Evolutionary conservation across 1,140 invertebrate species (phyloP).

Genomic region (Drosophila mojavensis): DNA sequence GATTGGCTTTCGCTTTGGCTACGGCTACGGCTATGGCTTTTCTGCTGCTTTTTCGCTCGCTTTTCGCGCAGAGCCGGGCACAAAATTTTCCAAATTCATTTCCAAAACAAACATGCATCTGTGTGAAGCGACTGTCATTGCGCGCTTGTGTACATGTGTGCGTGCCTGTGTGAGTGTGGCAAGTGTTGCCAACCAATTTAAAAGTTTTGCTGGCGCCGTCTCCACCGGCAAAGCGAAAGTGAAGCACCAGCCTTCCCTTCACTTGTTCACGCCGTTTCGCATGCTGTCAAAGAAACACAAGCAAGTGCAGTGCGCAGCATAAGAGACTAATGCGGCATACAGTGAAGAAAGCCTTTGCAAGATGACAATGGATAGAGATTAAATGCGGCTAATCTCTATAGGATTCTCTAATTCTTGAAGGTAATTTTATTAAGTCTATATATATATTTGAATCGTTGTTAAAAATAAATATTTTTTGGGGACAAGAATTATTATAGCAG

Average conservation of each 20-base stretch:
- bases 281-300: constrained; percentile 69
- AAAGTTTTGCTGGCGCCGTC: constrained; percentile 74
- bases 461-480: too few species aligned
- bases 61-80: constrained; percentile 32
- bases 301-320: constrained; percentile 44
- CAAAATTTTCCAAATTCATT: constrained; percentile 81
- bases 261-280: constrained; percentile 62
- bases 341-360: constrained; percentile 17
- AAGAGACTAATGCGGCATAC: constrained; percentile 7
- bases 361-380: not conserved
- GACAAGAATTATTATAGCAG: too few species aligned
- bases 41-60: constrained; percentile 19
- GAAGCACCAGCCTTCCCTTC: constrained; percentile 51
- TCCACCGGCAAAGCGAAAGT: constrained; percentile 62
- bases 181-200: constrained; percentile 83
- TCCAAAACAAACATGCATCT: constrained; percentile 76
- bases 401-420: too few species aligned
- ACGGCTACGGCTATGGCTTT: not conserved
- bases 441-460: too few species aligned
- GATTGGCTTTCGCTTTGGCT: constrained; percentile 10
- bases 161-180: constrained; percentile 33
- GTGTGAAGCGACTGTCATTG: constrained; percentile 26
- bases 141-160: constrained; percentile 18
- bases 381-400: not conserved
- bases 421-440: too few species aligned